A percentile compares a stretch with the other conserved stretches of the same genome.
These are phyloP conservation scores for Serilophus lunatus DNA, from an alignment of 2,113 vertebrate genomes.

Conservation along the genomic window DNA sequence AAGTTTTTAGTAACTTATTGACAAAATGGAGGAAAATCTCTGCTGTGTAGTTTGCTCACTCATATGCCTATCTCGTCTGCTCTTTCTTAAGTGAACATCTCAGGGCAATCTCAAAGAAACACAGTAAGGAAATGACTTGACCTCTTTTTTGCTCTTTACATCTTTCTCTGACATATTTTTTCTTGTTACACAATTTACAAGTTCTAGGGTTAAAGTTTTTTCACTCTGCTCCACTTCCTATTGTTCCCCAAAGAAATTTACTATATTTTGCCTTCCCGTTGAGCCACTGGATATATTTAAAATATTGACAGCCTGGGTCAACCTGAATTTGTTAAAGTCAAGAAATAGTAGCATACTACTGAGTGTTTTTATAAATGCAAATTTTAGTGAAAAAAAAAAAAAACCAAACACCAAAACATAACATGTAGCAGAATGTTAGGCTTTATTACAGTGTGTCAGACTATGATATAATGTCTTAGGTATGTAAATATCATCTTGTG, in stretches of 20 bases:
- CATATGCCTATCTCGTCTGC: rapidly evolving
- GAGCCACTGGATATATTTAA: background rate
- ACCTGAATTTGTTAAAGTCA: background rate
- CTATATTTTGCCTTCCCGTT: background rate
- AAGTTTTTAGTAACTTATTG: background rate
- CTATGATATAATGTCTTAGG: too few relatives aligned
- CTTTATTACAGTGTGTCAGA: too few relatives aligned
- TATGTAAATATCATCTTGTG: too few relatives aligned
- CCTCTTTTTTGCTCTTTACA: background rate
- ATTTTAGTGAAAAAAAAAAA: background rate
- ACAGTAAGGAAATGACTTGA: background rate
- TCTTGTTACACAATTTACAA: background rate
- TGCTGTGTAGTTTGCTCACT: background rate
- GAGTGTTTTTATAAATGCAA: background rate
- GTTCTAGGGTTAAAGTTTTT: background rate
- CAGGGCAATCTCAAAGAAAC: background rate
- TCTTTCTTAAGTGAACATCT: background rate
- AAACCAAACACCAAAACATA: too few relatives aligned
- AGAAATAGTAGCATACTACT: background rate
- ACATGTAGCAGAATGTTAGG: too few relatives aligned
- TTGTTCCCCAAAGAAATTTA: background rate
- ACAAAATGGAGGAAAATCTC: background rate
- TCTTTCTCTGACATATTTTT: background rate
- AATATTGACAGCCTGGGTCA: background rate
- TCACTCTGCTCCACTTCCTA: background rate